phyloP scores from a whole-genome alignment of 1,140 invertebrate species.

The Lepidostoma basale region DNA sequence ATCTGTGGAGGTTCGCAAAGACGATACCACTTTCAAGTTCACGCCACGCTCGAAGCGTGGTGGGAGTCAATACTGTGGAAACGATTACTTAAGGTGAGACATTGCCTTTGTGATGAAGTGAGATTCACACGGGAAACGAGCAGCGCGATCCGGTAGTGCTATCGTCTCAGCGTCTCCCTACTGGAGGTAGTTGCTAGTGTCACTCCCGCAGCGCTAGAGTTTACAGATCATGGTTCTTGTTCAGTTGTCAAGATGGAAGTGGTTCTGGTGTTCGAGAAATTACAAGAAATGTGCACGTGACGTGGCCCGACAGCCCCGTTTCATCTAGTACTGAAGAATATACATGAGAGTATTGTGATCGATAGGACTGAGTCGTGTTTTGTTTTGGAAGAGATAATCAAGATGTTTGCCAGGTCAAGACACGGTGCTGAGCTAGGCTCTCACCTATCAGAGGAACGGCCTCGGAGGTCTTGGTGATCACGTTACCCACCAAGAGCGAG shows the following conservation, averaged over 20 bases:
- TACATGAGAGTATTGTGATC: constrained; percentile 23
- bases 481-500: constrained; percentile 95
- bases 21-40: constrained; percentile 43
- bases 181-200: neutral
- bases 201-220: neutral
- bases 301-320: neutral
- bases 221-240: neutral
- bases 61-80: constrained; percentile 3
- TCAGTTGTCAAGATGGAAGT: neutral
- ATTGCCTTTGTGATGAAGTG: constrained; percentile 40
- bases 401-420: constrained; percentile 42
- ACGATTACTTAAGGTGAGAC: constrained; percentile 45
- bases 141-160: constrained; percentile 33
- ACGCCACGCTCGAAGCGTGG: neutral
- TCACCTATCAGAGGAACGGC: constrained; percentile 97
- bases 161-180: constrained; percentile 42
- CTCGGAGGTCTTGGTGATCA: constrained; percentile 97
- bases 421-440: constrained; percentile 48
- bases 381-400: constrained; percentile 37
- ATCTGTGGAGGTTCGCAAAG: constrained; percentile 46
- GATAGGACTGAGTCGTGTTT: constrained; percentile 33
- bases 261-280: constrained; percentile 1
- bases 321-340: neutral
- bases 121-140: constrained; percentile 8
- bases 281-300: constrained; percentile 23